Evolutionary conservation across 1,140 invertebrate species (phyloP).

Genomic region (Drosophila truncata): DNA sequence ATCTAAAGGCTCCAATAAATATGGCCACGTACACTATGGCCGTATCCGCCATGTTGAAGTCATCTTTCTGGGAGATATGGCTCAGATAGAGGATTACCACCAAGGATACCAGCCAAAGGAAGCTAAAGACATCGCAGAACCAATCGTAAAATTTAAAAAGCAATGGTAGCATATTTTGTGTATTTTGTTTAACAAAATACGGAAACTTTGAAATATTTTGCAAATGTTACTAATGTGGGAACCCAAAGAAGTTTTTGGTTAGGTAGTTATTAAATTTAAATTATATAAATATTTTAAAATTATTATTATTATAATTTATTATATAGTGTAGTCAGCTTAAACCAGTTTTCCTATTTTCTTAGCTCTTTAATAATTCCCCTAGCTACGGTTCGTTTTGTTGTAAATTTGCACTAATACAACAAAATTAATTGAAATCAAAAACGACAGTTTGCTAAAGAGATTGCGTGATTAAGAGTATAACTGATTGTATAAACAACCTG

Average conservation of each 20-base stretch:
- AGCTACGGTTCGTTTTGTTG: too few species aligned
- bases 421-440: not conserved
- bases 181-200: not conserved
- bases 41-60: conserved; percentile 31
- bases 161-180: not conserved
- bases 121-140: conserved; percentile 4
- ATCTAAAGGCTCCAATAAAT: conserved; percentile 12
- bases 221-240: not conserved
- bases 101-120: conserved; percentile 17
- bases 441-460: not conserved
- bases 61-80: conserved; percentile 23
- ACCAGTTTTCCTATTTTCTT: not conserved
- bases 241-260: not conserved
- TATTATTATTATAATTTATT: not conserved
- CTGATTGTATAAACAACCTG: not conserved
- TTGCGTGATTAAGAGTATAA: not conserved
- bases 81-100: conserved; percentile 46
- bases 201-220: not conserved
- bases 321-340: too few species aligned
- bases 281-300: not conserved
- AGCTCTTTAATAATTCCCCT: too few species aligned
- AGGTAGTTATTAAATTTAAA: not conserved
- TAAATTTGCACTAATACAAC: not conserved
- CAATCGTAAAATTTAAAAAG: not conserved
- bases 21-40: conserved; percentile 39